Percentiles rank a stretch among this genome's conserved stretches.
phyloP scores from a whole-genome alignment of 2,888 invertebrate species.

The Nomada hirtipes region DNA sequence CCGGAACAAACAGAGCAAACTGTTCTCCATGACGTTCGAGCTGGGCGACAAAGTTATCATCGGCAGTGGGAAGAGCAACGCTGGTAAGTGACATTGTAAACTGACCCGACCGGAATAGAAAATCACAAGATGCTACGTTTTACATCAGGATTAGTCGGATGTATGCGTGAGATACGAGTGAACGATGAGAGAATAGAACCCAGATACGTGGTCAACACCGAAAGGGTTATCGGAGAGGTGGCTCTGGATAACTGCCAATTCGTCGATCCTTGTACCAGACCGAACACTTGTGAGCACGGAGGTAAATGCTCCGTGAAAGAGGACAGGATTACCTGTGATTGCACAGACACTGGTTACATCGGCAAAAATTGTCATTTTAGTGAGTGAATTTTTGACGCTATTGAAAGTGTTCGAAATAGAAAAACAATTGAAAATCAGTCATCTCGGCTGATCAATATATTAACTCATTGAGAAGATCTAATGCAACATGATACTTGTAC shows the following conservation, averaged over 20 bases:
- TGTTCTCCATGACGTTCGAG: constrained; percentile 88
- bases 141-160: constrained; percentile 92
- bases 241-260: constrained; percentile 96
- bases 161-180: constrained; percentile 94
- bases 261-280: constrained; percentile 94
- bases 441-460: not conserved
- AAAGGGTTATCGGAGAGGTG: constrained; percentile 94
- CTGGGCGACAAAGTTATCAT: constrained; percentile 90
- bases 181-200: constrained; percentile 93
- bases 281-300: constrained; percentile 96
- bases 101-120: not conserved
- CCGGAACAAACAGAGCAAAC: constrained; percentile 89
- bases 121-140: not conserved
- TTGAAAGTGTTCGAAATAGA: no score
- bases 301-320: constrained; percentile 96
- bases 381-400: constrained; percentile 76
- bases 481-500: not conserved
- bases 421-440: no score
- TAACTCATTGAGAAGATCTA: not conserved
- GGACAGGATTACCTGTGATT: constrained; percentile 95
- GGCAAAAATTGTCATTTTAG: constrained; percentile 97
- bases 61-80: constrained; percentile 91
- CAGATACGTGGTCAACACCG: constrained; percentile 91
- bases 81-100: constrained; percentile 69
- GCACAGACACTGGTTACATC: constrained; percentile 95